These are phyloP conservation scores for Rhagonycha fulva DNA, from an alignment of 2,888 invertebrate genomes.

Conservation along the genomic window DNA sequence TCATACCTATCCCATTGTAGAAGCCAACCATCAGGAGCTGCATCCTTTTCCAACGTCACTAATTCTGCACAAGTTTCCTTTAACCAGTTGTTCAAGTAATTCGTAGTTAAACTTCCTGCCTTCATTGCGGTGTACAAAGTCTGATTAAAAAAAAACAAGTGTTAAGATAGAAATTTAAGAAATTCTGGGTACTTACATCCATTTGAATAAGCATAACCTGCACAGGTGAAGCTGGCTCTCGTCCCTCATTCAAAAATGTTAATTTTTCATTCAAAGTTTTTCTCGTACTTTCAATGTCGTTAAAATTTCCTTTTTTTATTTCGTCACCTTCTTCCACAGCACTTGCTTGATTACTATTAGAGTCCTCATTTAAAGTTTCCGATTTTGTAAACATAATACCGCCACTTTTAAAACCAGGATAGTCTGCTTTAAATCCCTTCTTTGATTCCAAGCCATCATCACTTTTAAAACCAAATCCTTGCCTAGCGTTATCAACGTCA, in stretches of 20 bases:
- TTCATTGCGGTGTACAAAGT: conserved; percentile 68
- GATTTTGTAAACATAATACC: conserved; percentile 49
- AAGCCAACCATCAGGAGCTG: conserved; percentile 69
- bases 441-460: conserved; percentile 28
- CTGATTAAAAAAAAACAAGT: conserved; percentile 51
- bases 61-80: conserved; percentile 63
- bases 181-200: conserved; percentile 53
- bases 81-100: conserved; percentile 66
- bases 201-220: conserved; percentile 66
- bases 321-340: neutral
- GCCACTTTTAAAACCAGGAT: conserved; percentile 51
- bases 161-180: neutral
- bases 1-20: conserved; percentile 78
- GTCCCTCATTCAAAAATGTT: conserved; percentile 62
- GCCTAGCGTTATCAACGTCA: conserved; percentile 41
- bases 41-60: conserved; percentile 65
- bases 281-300: conserved; percentile 53
- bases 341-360: neutral
- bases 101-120: conserved; percentile 61
- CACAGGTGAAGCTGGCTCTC: conserved; percentile 60
- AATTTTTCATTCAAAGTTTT: conserved; percentile 61
- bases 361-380: conserved; percentile 34
- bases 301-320: conserved; percentile 25
- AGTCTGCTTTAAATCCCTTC: conserved; percentile 35
- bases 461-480: conserved; percentile 51